Conservation (phyloP, 2,888 invertebrate species). For the Malthinus flaveolus region DNA sequence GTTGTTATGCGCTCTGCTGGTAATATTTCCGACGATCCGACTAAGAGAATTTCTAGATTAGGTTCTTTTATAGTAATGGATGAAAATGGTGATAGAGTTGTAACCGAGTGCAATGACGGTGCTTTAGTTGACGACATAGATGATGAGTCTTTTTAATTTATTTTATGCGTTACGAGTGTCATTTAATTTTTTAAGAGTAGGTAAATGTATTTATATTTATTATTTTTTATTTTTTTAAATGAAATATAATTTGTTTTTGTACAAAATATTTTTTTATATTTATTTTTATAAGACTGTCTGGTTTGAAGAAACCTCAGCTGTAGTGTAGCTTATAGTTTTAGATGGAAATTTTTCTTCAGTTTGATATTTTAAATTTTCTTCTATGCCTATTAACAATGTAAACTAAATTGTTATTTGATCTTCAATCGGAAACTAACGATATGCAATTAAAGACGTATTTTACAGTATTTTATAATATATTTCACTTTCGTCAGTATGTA, state of each 20-base stretch:
- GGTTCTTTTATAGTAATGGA: constrained; percentile 59
- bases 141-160: constrained; percentile 7
- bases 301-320: no score
- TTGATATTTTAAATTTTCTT: no score
- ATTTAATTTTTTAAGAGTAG: not conserved
- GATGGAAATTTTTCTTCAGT: no score
- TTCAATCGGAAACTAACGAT: no score
- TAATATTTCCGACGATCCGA: constrained; percentile 42
- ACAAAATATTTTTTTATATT: not conserved
- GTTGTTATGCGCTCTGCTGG: constrained; percentile 37
- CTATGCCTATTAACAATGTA: no score
- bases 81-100: constrained; percentile 34
- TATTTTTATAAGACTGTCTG: not conserved
- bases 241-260: constrained; percentile 5
- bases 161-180: not conserved
- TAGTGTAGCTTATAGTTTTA: no score
- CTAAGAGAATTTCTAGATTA: constrained; percentile 56
- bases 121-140: constrained; percentile 1
- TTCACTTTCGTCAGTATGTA: no score
- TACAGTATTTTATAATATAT: no score
- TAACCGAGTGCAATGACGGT: constrained; percentile 6
- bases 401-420: no score
- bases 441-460: no score
- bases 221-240: constrained; percentile 1
- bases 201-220: constrained; percentile 5